A percentile compares a stretch with the other conserved stretches of the same genome.
Conservation (phyloP, 37 sponge, comb jelly and placozoan species). For the Halisarca cf. caerulea region DNA sequence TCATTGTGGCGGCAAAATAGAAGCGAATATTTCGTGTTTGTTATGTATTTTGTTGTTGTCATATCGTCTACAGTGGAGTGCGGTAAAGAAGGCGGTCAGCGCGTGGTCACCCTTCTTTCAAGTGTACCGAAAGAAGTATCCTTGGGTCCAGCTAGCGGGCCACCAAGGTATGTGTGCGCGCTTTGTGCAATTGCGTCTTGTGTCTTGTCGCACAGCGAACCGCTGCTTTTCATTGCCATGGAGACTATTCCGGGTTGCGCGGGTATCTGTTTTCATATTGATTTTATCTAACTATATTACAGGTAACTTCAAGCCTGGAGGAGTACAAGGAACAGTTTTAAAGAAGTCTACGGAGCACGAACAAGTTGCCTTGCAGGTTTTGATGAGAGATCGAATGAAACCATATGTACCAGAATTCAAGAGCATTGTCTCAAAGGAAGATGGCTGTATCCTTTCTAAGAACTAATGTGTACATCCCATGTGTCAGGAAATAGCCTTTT, state of each 20-base stretch:
- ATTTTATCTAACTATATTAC: too few relatives aligned
- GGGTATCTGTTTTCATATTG: too few relatives aligned
- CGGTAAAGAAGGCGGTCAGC: conserved; percentile 64
- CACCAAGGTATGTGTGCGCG: conserved; percentile 81
- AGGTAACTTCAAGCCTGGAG: conserved; percentile 93
- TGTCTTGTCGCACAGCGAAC: too few relatives aligned
- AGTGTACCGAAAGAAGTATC: conserved; percentile 91
- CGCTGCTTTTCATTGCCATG: too few relatives aligned
- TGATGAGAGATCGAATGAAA: conserved; percentile 71
- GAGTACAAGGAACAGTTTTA: conserved; percentile 82
- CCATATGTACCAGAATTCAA: conserved; percentile 89
- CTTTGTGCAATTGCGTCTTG: too few relatives aligned
- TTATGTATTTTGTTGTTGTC: too few relatives aligned
- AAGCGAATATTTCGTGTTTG: too few relatives aligned
- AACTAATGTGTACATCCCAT: too few relatives aligned
- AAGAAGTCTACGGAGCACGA: conserved; percentile 83
- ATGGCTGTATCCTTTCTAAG: conserved; percentile 64
- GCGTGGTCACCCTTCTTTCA: conserved; percentile 98
- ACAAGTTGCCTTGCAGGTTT: conserved; percentile 46
- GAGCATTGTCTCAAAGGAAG: conserved; percentile 63
- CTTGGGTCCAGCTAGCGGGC: conserved; percentile 99
- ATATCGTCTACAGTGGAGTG: conserved; percentile 45
- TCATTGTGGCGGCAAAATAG: background rate
- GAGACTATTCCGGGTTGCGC: too few relatives aligned
- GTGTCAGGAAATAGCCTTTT: too few relatives aligned